These are phyloP conservation scores for Coryphaenoides rupestris DNA, from an alignment of 2,113 vertebrate species.

Conservation along the genomic window DNA sequence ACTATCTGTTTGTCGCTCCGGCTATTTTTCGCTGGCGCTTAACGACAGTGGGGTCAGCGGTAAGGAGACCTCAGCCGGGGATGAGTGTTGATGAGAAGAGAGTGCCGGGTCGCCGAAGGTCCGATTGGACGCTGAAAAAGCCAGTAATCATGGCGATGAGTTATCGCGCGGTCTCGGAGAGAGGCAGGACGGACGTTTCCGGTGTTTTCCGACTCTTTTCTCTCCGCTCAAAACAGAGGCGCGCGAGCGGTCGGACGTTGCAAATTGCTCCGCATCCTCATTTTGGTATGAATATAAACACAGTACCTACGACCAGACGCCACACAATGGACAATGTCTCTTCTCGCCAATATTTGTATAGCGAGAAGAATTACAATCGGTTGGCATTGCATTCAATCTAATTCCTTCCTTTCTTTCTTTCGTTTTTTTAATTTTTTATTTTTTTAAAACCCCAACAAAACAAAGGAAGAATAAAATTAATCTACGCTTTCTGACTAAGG, in stretches of 20 bases:
- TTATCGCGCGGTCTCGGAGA: conserved; percentile 24
- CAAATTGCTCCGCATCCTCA: conserved; percentile 19
- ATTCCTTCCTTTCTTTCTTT: too few species aligned
- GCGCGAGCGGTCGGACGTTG: conserved; percentile 15
- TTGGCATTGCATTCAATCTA: too few species aligned
- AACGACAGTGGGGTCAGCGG: conserved; percentile 53
- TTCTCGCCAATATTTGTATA: too few species aligned
- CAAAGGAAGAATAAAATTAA: too few species aligned
- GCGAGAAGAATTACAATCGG: too few species aligned
- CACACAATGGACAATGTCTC: background rate
- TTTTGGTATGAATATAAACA: background rate
- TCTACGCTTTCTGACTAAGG: too few species aligned
- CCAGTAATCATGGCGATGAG: conserved; percentile 9
- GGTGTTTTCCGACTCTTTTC: conserved; percentile 21
- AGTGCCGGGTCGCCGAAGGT: conserved; percentile 46
- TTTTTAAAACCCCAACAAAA: too few species aligned
- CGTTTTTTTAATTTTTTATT: too few species aligned
- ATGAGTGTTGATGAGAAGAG: conserved; percentile 56
- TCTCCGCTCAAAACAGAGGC: conserved; percentile 20
- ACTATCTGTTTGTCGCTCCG: conserved; percentile 61
- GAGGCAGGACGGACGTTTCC: conserved; percentile 28
- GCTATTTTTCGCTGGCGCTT: conserved; percentile 60
- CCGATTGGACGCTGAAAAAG: conserved; percentile 48
- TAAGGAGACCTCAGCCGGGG: conserved; percentile 62
- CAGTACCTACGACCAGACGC: background rate